Evolutionary conservation across 1,140 invertebrate species (phyloP).

Genomic region (Pogonus chalceus): DNA sequence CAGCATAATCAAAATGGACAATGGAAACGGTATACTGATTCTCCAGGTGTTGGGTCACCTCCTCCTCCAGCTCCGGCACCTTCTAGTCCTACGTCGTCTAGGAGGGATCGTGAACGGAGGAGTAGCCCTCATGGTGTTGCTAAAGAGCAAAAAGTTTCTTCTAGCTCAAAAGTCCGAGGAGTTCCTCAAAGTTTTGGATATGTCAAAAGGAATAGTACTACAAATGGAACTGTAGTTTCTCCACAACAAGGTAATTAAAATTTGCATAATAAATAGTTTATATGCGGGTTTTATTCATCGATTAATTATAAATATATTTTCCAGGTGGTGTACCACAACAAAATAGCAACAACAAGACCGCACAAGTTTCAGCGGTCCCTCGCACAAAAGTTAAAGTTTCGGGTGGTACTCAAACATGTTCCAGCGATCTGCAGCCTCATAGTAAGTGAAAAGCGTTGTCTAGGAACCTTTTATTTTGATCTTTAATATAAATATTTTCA

Average conservation of each 20-base stretch:
- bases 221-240: slow-evolving; percentile 18
- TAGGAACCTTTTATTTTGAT: background rate
- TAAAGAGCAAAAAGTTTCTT: slow-evolving; percentile 29
- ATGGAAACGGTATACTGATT: slow-evolving; percentile 39
- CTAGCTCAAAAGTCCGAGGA: slow-evolving; percentile 36
- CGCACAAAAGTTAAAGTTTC: slow-evolving; percentile 75
- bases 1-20: slow-evolving; percentile 17
- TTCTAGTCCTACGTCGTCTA: slow-evolving; percentile 37
- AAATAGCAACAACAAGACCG: slow-evolving; percentile 48
- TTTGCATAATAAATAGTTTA: background rate
- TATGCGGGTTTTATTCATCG: background rate
- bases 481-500: background rate
- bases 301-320: background rate
- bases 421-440: slow-evolving; percentile 61
- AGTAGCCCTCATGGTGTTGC: slow-evolving; percentile 34
- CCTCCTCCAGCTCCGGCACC: slow-evolving; percentile 36
- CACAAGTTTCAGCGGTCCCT: slow-evolving; percentile 73
- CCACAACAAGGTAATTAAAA: background rate
- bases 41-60: slow-evolving; percentile 45
- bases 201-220: slow-evolving; percentile 60
- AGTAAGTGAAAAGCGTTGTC: slow-evolving; percentile 48
- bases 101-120: slow-evolving; percentile 33
- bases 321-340: slow-evolving; percentile 23
- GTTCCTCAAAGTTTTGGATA: slow-evolving; percentile 72
- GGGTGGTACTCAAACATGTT: slow-evolving; percentile 78